These are phyloP conservation scores for Garrulus glandarius DNA, from an alignment of 2,797 vertebrate genomes.

Conservation along the genomic window DNA sequence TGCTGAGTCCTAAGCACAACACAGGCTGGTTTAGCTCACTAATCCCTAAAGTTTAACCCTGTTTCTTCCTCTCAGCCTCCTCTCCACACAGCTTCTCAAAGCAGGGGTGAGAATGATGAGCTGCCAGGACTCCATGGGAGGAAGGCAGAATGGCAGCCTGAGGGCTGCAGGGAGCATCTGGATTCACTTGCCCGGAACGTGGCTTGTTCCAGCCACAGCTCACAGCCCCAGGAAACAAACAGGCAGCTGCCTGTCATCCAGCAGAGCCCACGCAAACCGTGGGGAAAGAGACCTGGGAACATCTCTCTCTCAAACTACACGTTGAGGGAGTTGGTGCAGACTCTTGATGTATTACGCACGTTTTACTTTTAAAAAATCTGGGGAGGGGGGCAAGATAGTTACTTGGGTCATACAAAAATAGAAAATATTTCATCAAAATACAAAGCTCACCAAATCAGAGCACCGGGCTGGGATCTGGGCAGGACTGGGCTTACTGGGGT, in stretches of 20 bases:
- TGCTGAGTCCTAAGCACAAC: neutral
- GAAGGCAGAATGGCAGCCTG: neutral
- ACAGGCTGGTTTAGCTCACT: neutral
- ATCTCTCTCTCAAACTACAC: fast-evolving
- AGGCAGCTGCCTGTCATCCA: neutral
- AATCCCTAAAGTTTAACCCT: neutral
- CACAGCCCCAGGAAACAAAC: neutral
- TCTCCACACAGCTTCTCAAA: neutral
- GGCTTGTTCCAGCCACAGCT: neutral
- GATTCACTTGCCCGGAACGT: neutral
- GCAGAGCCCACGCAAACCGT: fast-evolving
- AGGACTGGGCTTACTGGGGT: neutral
- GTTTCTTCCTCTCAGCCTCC: neutral
- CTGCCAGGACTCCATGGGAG: neutral
- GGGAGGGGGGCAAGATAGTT: neutral
- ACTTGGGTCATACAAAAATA: neutral
- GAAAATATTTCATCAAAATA: neutral
- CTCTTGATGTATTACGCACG: neutral
- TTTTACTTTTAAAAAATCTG: neutral
- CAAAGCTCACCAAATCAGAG: neutral
- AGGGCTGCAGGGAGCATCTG: neutral
- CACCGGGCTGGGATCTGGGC: neutral
- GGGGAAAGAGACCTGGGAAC: neutral
- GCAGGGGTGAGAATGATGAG: neutral
- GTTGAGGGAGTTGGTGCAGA: neutral